Evolutionary conservation across 2,888 invertebrate species (phyloP), one percentile per base, ranked within the genome.

Genomic region (Helicoverpa assulta): DNA sequence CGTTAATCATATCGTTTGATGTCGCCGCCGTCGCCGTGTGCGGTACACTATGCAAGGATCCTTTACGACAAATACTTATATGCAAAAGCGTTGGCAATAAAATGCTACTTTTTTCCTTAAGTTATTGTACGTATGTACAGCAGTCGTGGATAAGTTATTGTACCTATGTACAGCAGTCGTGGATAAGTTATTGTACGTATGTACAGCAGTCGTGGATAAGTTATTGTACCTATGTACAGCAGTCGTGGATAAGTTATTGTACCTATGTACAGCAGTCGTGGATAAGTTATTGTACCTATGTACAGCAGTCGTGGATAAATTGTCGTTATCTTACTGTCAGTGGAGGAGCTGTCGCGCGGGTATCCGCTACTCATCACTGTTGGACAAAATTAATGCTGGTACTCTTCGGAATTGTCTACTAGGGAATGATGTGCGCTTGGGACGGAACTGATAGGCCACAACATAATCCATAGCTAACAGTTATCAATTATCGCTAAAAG

Each of bases 1-100:
- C 68, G 75, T 66, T 75, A 78, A 85, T 82, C 70, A 69, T 67
- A 69, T 33, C 62, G 80, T 86, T 83, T 85, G 83, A 84, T 76
- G 81, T 78, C 55, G 77, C 78, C 80, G 76, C 71, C 60, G 58
- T 67, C 79, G 71, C 61, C 68, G 78, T 73, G 78, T 76, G 83
- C 67, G 81, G 83, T 60, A 55, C 54, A 50, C 68, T 72, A 61
- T 65, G 62, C 58, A 12, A 29, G 58, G 19, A 37, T n/a, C 73
- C 50, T 37, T 21, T 21, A 16, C 26, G 37, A 19, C 43, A 37
- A 47, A 52, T 33, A 60, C 53, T 40, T 52, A 37, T 64, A 59
- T 61, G 74, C 74, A 78, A 58, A 73, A 73, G 18, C 16, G 52
- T 12, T 6, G n/a, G 47, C 47, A 16, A 47, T 47, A 33, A 33